These are phyloP conservation scores for Crossocerus cetratus DNA, from an alignment of 2,888 invertebrate genomes.

Conservation along the genomic window DNA sequence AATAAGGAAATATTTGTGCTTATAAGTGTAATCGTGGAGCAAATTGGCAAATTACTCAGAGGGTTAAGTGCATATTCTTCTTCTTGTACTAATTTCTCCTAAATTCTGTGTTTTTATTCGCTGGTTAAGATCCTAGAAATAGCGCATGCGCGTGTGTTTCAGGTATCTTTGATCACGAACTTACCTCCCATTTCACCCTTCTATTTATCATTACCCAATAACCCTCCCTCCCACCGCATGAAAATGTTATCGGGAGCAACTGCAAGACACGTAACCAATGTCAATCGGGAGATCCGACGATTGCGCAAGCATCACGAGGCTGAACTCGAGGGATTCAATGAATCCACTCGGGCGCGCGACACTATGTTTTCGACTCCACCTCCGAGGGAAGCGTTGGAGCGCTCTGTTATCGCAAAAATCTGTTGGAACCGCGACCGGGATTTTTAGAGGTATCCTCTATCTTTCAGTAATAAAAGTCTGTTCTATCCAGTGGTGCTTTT, in stretches of 20 bases:
- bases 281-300: slow-evolving; percentile 71
- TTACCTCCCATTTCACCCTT: slow-evolving; percentile 32
- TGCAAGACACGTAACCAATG: slow-evolving; percentile 52
- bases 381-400: neutral
- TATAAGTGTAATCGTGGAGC: too few relatives aligned
- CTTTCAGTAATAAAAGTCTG: slow-evolving; percentile 43
- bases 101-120: neutral
- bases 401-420: slow-evolving; percentile 25
- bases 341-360: slow-evolving; percentile 63
- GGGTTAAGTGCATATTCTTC: neutral
- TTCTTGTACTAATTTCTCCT: neutral
- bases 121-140: slow-evolving; percentile 7
- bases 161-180: slow-evolving; percentile 42
- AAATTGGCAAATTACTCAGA: neutral
- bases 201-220: slow-evolving; percentile 37
- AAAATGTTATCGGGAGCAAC: slow-evolving; percentile 26
- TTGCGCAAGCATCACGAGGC: slow-evolving; percentile 52
- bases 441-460: slow-evolving; percentile 37
- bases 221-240: slow-evolving; percentile 24
- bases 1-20: too few relatives aligned
- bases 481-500: slow-evolving; percentile 23
- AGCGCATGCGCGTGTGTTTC: slow-evolving; percentile 37
- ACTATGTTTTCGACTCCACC: slow-evolving; percentile 22
- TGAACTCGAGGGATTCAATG: neutral
- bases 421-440: slow-evolving; percentile 38